These are phyloP conservation scores for Nothobranchius kuhntae DNA, from an alignment of 2,113 vertebrate genomes.

Conservation along the genomic window DNA sequence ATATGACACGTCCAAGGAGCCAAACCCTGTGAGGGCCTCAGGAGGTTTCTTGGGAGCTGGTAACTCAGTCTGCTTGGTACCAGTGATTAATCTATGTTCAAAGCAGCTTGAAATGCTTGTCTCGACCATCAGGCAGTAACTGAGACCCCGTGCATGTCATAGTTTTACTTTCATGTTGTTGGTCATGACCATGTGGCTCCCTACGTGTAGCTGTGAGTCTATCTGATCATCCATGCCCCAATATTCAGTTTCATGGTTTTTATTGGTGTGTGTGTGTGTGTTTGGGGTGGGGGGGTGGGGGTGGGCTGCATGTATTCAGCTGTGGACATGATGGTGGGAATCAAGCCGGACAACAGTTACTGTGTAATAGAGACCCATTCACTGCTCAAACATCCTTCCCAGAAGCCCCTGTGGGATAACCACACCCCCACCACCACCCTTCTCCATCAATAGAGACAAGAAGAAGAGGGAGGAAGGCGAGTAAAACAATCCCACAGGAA, in stretches of 20 bases:
- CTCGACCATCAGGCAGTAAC: constrained; percentile 22
- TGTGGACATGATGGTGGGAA: constrained; percentile 56
- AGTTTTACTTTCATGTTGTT: constrained; percentile 10
- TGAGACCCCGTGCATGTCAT: constrained; percentile 10
- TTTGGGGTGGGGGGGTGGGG: background rate
- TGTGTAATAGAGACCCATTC: constrained; percentile 58
- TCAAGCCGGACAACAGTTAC: constrained; percentile 49
- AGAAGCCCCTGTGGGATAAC: constrained; percentile 33
- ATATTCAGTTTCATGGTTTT: constrained; percentile 2
- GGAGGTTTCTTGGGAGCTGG: constrained; percentile 8
- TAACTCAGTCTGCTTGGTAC: constrained; percentile 5
- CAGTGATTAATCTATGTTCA: constrained; percentile 10
- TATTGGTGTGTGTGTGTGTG: background rate
- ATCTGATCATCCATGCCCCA: background rate
- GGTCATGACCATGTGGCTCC: constrained; percentile 9
- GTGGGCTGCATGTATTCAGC: background rate
- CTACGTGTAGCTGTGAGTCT: constrained; percentile 1
- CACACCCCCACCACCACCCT: background rate
- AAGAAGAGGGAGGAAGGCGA: constrained; percentile 1
- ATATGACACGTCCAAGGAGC: background rate
- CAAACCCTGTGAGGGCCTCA: constrained; percentile 14
- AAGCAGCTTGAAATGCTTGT: constrained; percentile 17
- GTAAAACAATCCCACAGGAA: constrained; percentile 58
- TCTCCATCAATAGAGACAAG: constrained; percentile 29
- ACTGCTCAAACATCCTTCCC: constrained; percentile 54